Base-by-base conservation (phyloP, 1,140 invertebrate genomes). In the Adoxophyes honmai region DNA sequence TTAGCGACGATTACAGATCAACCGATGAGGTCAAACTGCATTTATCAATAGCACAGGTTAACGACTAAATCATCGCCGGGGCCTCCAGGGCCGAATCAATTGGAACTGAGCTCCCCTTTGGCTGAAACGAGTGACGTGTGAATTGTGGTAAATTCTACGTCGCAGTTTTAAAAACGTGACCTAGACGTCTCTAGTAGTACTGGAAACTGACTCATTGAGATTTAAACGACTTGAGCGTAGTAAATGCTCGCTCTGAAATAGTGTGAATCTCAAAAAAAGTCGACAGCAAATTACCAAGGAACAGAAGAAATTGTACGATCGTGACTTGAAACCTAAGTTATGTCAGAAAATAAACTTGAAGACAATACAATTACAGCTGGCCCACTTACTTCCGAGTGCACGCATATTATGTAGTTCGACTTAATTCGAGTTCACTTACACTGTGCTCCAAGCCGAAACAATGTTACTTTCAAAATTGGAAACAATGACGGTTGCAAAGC, bases 11-110 rank as follows among this genome's bases (percentile, higher is more conserved):
- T 73, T 75, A 52, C 48, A 51, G 48, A 52, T 35, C 51, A 48
- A 61, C 52, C 66, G 76, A 76, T 78, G 63, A 74, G 75, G 75
- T 74, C 75, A 75, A 78, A 64, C 66, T 61, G 65, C 42, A 13
- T 48, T 48, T 69, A 73, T 75, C 77, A 65, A 73, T 78, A 69
- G 56, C 42, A 55, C 66, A 79, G 79, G 77, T 82, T 82, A 86
- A 86, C 77, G 72, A 81, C 67, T 81, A 86, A 82, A 83, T 83
- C 75, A 70, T 75, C 70, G 60, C 69, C 58, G 69, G 77, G 60
- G 65, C 68, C 61, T 38, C 21, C 82, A 81, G 66, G 82, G 82
- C 68, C 78, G 70, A 75, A 81, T 81, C 75, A 82, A 86, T 86
- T 80, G 66, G 60, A 37, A 59, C 34, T 36, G 55, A 34, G 63